Evolutionary conservation across 1,140 invertebrate species (phyloP).

Genomic region (Chlorops oryzae): DNA sequence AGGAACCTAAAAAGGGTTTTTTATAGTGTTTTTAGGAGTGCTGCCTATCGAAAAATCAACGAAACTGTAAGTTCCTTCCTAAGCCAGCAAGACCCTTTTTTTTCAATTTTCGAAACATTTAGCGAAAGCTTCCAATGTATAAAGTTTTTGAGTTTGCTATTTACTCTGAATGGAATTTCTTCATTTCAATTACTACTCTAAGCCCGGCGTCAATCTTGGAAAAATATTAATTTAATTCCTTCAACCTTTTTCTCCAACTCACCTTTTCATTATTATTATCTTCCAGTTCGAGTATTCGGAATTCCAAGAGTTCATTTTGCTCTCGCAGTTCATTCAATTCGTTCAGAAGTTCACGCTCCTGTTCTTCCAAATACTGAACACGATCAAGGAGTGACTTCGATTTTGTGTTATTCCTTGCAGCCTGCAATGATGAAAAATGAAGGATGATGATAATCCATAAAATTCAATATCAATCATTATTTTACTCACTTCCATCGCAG

Average conservation of each 20-base stretch:
- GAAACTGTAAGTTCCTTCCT: too few relatives aligned
- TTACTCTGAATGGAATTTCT: too few relatives aligned
- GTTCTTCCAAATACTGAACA: conserved; percentile 41
- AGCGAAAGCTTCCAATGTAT: too few relatives aligned
- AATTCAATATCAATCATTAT: conserved; percentile 1
- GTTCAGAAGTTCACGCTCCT: conserved; percentile 42
- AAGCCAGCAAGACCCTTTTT: too few relatives aligned
- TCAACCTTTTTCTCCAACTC: conserved; percentile 13
- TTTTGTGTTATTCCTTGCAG: conserved; percentile 23
- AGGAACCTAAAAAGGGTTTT: too few relatives aligned
- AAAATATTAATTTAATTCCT: too few relatives aligned
- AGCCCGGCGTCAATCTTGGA: too few relatives aligned
- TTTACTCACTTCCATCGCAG: conserved; percentile 23
- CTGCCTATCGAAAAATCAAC: too few relatives aligned
- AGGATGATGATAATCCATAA: neutral
- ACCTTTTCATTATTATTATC: conserved; percentile 43
- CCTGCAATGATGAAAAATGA: neutral
- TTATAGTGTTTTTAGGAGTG: too few relatives aligned
- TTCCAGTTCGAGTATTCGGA: conserved; percentile 52
- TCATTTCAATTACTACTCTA: too few relatives aligned
- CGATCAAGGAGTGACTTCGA: conserved; percentile 36
- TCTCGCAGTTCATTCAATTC: conserved; percentile 50
- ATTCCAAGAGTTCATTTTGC: conserved; percentile 53
- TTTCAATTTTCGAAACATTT: too few relatives aligned
- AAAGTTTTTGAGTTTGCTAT: too few relatives aligned